A percentile compares a stretch with the other conserved stretches of the same genome.
phyloP scores from a whole-genome alignment of 2,113 vertebrate genomes.

The Cairina moschata region DNA sequence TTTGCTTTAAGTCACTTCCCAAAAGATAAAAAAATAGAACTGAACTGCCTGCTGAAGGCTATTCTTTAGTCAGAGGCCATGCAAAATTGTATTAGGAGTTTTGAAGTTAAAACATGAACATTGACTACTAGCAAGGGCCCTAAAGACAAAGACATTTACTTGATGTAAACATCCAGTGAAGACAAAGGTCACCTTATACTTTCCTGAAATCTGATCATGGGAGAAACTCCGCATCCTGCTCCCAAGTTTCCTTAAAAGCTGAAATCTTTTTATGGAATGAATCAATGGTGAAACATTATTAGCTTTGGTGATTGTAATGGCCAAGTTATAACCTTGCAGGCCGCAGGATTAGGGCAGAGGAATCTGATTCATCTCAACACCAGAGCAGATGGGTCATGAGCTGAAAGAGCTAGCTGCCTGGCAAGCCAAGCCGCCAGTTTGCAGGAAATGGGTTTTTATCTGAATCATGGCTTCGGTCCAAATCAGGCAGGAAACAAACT shows the following conservation, averaged over 20 bases:
- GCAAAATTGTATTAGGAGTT: conserved; percentile 46
- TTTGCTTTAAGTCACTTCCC: conserved; percentile 4
- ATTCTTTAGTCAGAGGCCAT: conserved; percentile 38
- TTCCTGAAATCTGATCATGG: neutral
- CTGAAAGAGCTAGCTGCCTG: neutral
- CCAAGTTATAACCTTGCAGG: neutral
- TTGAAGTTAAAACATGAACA: conserved; percentile 36
- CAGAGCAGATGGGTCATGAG: neutral
- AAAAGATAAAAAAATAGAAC: neutral
- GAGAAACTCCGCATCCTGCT: neutral
- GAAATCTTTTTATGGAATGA: neutral
- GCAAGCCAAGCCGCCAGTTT: neutral
- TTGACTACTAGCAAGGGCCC: neutral
- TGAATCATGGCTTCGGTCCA: conserved; percentile 7
- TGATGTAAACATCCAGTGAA: conserved; percentile 34
- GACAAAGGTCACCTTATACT: conserved; percentile 35
- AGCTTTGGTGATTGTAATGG: neutral
- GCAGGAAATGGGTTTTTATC: conserved; percentile 35
- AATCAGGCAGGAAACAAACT: conserved; percentile 36
- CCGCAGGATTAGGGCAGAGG: neutral
- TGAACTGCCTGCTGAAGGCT: conserved; percentile 38
- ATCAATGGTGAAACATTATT: neutral
- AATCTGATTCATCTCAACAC: neutral
- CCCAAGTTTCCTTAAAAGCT: neutral
- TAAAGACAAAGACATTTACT: conserved; percentile 51